Evolutionary conservation across 2,113 vertebrate genomes (phyloP).

Genomic region (Charadrius vociferus): DNA sequence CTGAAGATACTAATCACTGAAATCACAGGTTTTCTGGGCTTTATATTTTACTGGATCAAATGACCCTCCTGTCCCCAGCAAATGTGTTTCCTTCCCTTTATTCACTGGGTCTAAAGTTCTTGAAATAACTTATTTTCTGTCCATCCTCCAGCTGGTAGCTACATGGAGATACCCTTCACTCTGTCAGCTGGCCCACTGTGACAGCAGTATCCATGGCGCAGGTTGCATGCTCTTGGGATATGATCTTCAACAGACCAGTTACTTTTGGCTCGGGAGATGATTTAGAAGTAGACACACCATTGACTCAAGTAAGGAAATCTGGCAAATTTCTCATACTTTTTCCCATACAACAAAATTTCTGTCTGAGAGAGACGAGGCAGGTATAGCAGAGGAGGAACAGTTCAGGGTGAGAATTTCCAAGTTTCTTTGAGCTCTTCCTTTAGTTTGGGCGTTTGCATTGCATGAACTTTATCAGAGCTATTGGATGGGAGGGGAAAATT

Average conservation of each 20-base stretch:
- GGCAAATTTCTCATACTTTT: background rate
- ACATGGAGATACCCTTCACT: background rate
- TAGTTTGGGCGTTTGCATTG: background rate
- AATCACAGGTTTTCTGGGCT: background rate
- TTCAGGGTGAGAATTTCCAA: background rate
- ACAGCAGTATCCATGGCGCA: background rate
- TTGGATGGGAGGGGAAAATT: background rate
- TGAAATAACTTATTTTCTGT: background rate
- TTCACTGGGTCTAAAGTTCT: background rate
- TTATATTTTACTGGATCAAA: background rate
- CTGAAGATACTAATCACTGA: background rate
- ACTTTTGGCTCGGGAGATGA: background rate
- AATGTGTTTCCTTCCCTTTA: background rate
- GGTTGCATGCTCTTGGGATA: background rate
- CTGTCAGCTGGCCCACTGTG: background rate
- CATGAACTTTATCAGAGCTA: background rate
- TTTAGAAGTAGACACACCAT: background rate
- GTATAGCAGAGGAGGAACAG: background rate
- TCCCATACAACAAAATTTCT: background rate
- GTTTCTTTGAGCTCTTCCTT: background rate
- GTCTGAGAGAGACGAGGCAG: background rate
- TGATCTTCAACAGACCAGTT: background rate
- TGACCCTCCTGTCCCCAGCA: background rate
- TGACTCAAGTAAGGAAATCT: background rate
- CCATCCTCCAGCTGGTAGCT: background rate